Evolutionary conservation across 2,888 invertebrate genomes (phyloP).

Genomic region (Acanthosoma haemorrhoidale): DNA sequence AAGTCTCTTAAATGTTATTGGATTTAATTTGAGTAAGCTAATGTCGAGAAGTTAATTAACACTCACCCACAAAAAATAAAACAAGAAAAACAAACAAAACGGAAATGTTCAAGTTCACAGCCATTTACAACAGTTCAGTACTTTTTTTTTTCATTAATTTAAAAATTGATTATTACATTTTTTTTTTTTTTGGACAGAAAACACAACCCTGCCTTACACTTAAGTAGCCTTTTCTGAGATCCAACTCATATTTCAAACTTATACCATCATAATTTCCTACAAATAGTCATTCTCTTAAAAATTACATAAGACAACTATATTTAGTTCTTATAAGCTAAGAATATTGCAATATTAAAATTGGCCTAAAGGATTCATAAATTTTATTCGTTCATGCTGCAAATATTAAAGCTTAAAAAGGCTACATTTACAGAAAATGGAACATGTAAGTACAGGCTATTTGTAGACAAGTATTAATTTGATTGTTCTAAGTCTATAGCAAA

Average conservation of each 20-base stretch:
- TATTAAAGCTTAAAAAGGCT: constrained; percentile 12
- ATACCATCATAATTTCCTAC: not conserved
- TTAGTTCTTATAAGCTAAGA: not conserved
- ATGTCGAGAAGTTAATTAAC: not conserved
- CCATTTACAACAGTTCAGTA: constrained; percentile 28
- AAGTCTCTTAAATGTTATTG: not conserved
- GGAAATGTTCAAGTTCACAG: constrained; percentile 31
- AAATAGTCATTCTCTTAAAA: not conserved
- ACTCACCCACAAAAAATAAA: not conserved
- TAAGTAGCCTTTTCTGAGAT: constrained; percentile 29
- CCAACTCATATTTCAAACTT: not conserved
- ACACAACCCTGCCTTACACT: constrained; percentile 10
- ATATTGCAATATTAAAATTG: not conserved
- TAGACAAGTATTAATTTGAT: not conserved
- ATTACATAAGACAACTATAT: not conserved
- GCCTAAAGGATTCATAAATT: not conserved
- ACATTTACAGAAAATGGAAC: not conserved
- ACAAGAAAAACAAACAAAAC: constrained; percentile 15
- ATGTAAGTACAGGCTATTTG: not conserved
- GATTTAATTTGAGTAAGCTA: too few species aligned
- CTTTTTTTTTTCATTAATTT: constrained; percentile 8
- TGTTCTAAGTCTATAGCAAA: not conserved
- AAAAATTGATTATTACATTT: not conserved
- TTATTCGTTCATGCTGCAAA: not conserved
- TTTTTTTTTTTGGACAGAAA: not conserved